A percentile compares a stretch with the other conserved stretches of the same genome.
phyloP scores from a whole-genome alignment of 1,140 invertebrate species.

The Marisa cornuarietis region DNA sequence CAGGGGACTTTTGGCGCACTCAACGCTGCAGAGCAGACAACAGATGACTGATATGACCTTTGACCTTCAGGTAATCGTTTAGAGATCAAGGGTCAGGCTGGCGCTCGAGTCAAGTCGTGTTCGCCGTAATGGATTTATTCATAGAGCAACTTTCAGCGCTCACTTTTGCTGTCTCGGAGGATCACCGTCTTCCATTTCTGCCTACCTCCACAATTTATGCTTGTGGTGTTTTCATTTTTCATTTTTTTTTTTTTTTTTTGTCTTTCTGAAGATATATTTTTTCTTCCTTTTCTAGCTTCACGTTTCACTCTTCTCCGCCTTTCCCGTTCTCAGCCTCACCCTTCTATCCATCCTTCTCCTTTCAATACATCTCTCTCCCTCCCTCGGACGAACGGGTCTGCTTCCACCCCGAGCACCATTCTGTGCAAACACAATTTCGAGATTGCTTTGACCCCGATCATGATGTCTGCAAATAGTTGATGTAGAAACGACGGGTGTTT shows the following conservation, averaged over 20 bases:
- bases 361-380: not conserved
- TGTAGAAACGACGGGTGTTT: not conserved
- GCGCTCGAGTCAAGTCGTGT: not conserved
- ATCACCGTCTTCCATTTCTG: not conserved
- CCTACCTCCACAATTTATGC: not conserved
- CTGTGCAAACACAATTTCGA: not conserved
- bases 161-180: not conserved
- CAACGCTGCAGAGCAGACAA: not conserved
- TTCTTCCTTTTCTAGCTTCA: too few species aligned
- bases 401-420: not conserved
- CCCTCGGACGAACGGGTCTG: not conserved
- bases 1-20: not conserved
- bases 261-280: too few species aligned
- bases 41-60: not conserved
- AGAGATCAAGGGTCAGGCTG: not conserved
- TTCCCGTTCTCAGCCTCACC: not conserved
- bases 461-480: not conserved
- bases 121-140: not conserved
- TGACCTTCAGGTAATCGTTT: not conserved
- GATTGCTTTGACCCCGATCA: not conserved
- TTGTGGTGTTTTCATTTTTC: too few species aligned
- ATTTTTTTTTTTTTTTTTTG: too few species aligned
- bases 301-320: not conserved
- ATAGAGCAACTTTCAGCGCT: conserved; percentile 1
- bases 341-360: not conserved